Evolutionary conservation across 2,113 vertebrate species (phyloP), one percentile per base, ranked within the genome.

Genomic region (Capricornis sumatraensis): DNA sequence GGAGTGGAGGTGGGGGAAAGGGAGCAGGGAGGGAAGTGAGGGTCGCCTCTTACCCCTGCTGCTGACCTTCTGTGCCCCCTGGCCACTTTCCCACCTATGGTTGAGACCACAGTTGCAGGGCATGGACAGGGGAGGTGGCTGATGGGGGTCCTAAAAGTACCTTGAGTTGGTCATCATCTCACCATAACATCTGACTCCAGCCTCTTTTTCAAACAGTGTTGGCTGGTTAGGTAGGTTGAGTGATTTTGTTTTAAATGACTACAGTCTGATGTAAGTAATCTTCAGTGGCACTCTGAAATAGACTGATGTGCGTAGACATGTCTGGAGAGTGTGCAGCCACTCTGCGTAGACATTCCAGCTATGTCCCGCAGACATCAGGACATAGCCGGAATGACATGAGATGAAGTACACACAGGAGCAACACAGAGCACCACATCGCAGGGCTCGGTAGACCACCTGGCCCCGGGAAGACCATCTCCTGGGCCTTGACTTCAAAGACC

Each of bases 371-470:
- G 64, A 71, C n/a, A 71, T 13, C 5, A 13, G 33, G 57, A 52
- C 11, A 33, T 1, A 36, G 25, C 3, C 2, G 0, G 16, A 36
- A 36, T 14, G 60, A 9, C 5, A 1, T 3, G 7, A 6, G 27
- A 30, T 1, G 11, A 4, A 40, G 43, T 0, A 12, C 30, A 1
- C 3, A 23, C 33, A 2, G 14, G 19, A 3, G 28, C 43, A 9
- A 30, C 2, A 0, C 0, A 4, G n/a, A 67, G 76, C 6, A 25
- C 10, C 82, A 9, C 3, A 15, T 19, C 7, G 7, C 23, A 2
- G 53, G 1, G 11, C 27, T 43, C 4, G 1, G 33, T 5, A 27
- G 93, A 53, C n/a, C 50, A 19, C 4, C 7, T 10, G 11, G 58
- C 19, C 52, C 64, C 27, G 3, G 6, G 40, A 28, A 36, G 15